Base-by-base conservation (phyloP, 2,113 vertebrate species). In the Zeus faber region DNA sequence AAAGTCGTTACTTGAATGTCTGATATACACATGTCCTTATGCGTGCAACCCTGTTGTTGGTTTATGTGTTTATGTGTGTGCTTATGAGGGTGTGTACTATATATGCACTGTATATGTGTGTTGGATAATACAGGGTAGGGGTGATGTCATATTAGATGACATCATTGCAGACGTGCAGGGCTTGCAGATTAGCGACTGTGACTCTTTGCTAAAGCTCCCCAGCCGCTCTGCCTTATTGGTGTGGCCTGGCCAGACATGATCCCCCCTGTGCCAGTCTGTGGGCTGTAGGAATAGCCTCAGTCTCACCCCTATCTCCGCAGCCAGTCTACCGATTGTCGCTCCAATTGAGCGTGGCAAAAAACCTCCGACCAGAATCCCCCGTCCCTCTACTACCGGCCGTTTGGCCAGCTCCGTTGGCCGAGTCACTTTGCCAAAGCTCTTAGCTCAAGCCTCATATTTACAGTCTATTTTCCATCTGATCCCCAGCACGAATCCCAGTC, bases 91-190 rank as follows among this genome's bases (percentile, higher is more conserved):
- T n/a, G n/a, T n/a, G n/a, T n/a, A n/a, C n/a, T n/a, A n/a, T n/a
- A n/a, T n/a, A n/a, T n/a, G n/a, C n/a, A n/a, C n/a, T n/a, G n/a
- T n/a, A n/a, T n/a, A n/a, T n/a, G n/a, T n/a, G n/a, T n/a, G n/a
- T n/a, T n/a, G n/a, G n/a, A n/a, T n/a, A 61, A 37, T 17, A 54
- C 54, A 43, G 62, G 61, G 20, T 60, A 8, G 17, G 49, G 65
- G 62, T 83, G 80, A 86, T 78, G 81, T 86, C 84, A 84, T 83
- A 37, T 77, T 58, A 48, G 62, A 68, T 83, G 77, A 85, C 77
- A 79, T 85, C 80, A 81, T 17, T 55, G 54, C 58, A 68, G 66
- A 79, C 73, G 69, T 79, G 80, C 68, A 13, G 66, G 33, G 74
- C 71, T 55, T 72, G 58, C 60, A 77, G 72, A 77, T 72, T 62